Evolutionary conservation across 1,140 invertebrate genomes (phyloP).

Genomic region (Drosophila mauritiana): DNA sequence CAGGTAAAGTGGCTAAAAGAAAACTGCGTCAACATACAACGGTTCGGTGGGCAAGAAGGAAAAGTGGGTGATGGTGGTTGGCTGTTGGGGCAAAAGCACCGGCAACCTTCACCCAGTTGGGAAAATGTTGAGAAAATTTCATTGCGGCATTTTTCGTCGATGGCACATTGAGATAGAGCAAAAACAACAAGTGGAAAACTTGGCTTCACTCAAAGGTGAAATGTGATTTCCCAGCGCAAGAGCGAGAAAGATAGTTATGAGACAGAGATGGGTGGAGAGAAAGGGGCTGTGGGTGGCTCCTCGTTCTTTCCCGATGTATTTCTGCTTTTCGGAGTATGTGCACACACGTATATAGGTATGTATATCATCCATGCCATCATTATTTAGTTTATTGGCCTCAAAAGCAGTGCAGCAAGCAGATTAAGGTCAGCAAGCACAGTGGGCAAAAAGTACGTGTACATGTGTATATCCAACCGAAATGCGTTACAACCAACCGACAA

Average conservation of each 20-base stretch:
- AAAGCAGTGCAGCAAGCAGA: slow-evolving; percentile 33
- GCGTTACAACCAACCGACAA: neutral
- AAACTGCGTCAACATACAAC: slow-evolving; percentile 32
- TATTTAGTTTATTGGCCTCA: slow-evolving; percentile 50
- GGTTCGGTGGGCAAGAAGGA: neutral
- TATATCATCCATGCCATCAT: slow-evolving; percentile 45
- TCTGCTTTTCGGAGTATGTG: neutral
- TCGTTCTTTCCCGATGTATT: neutral
- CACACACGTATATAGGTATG: neutral
- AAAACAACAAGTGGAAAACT: slow-evolving; percentile 28
- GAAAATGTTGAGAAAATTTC: slow-evolving; percentile 39
- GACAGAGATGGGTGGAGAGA: neutral
- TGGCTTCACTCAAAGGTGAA: slow-evolving; percentile 27
- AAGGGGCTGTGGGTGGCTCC: neutral
- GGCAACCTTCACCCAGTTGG: slow-evolving; percentile 51
- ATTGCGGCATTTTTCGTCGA: slow-evolving; percentile 35
- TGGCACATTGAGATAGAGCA: slow-evolving; percentile 26
- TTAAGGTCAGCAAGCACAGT: slow-evolving; percentile 33
- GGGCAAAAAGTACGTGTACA: slow-evolving; percentile 1
- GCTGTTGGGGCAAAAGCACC: neutral
- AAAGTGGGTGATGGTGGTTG: neutral
- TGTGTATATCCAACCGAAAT: too few species aligned
- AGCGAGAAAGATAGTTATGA: neutral
- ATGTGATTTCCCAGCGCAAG: neutral
- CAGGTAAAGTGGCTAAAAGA: slow-evolving; percentile 21